These are phyloP conservation scores for Calosoma granatense DNA, from an alignment of 1,140 invertebrate species.

Conservation along the genomic window DNA sequence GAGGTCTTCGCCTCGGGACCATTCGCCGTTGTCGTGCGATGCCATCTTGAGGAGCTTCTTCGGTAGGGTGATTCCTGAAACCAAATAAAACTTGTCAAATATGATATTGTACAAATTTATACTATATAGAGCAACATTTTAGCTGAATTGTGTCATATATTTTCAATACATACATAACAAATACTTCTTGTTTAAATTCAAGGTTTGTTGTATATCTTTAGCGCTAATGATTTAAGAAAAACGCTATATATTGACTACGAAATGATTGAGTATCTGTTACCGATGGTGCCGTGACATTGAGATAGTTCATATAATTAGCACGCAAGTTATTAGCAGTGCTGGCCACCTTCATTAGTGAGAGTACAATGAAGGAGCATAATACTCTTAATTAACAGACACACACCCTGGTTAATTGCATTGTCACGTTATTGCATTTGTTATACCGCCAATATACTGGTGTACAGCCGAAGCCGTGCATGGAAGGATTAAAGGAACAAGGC, in stretches of 20 bases:
- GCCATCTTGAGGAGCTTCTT: neutral
- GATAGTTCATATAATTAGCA: neutral
- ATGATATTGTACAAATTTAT: neutral
- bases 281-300: neutral
- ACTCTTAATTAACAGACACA: neutral
- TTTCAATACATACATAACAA: too few relatives aligned
- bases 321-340: neutral
- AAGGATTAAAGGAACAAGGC: too few relatives aligned
- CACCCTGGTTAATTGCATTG: neutral
- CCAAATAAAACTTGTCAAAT: neutral
- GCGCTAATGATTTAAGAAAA: too few relatives aligned
- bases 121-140: too few relatives aligned
- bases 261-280: too few relatives aligned
- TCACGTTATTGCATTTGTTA: neutral
- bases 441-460: too few relatives aligned
- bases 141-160: too few relatives aligned
- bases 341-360: neutral
- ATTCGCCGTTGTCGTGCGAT: conserved; percentile 6
- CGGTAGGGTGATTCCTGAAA: neutral
- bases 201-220: too few relatives aligned
- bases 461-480: too few relatives aligned
- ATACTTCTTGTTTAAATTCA: too few relatives aligned
- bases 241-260: too few relatives aligned
- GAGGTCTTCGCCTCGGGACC: conserved; percentile 19
- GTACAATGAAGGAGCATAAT: neutral